These are phyloP conservation scores for Anguilla japonica DNA, from an alignment of 2,113 vertebrate species.

Conservation along the genomic window DNA sequence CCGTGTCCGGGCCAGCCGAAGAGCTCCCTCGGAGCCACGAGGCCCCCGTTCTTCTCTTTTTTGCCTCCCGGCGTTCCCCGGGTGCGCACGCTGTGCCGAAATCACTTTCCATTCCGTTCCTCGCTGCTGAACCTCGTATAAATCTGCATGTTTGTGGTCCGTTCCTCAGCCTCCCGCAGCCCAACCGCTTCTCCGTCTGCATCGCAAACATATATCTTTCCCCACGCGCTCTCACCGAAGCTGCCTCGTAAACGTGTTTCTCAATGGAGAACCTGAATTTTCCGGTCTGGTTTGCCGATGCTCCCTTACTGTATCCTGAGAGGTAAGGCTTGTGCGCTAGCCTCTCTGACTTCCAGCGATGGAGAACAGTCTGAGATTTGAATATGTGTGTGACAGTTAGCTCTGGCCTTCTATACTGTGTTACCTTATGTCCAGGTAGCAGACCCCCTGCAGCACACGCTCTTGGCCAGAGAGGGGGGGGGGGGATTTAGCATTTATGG, in stretches of 20 bases:
- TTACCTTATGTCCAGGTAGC: no score
- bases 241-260: not conserved
- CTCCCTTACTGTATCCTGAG: no score
- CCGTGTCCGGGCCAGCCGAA: not conserved
- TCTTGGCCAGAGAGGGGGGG: no score
- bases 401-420: no score
- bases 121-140: not conserved
- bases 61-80: not conserved
- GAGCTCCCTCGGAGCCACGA: not conserved
- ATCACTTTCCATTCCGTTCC: not conserved
- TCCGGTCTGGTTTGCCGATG: no score
- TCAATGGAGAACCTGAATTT: not conserved
- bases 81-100: not conserved
- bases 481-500: no score
- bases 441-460: no score
- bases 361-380: no score
- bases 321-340: no score
- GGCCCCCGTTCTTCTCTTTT: not conserved
- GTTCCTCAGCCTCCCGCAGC: not conserved
- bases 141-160: not conserved
- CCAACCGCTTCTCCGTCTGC: not conserved
- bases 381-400: no score
- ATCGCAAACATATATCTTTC: not conserved
- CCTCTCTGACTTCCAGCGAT: no score
- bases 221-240: not conserved